These are phyloP conservation scores for Agonopterix heracliana DNA, from an alignment of 2,888 invertebrate genomes.

Conservation along the genomic window DNA sequence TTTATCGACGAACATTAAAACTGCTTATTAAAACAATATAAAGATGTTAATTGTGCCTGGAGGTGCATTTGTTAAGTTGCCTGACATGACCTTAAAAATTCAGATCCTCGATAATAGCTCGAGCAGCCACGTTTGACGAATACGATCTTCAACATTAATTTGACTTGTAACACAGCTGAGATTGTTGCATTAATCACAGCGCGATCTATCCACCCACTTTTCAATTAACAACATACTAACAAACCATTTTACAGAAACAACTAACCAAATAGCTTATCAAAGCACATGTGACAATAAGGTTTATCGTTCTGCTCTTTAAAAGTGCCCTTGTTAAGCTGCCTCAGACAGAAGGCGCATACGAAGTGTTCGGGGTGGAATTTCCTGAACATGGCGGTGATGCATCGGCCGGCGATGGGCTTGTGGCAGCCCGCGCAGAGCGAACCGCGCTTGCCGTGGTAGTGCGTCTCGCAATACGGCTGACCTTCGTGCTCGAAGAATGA, in stretches of 20 bases:
- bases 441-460: constrained; percentile 97
- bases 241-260: background rate
- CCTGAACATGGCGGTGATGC: constrained; percentile 99
- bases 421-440: constrained; percentile 98
- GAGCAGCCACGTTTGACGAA: no score
- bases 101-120: no score
- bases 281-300: constrained; percentile 98
- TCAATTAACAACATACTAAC: no score
- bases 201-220: no score
- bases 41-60: no score
- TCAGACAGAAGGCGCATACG: constrained; percentile 98
- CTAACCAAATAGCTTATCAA: constrained; percentile 96
- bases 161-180: no score
- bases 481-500: constrained; percentile 99
- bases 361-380: constrained; percentile 99
- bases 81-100: no score
- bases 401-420: constrained; percentile 97
- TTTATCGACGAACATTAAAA: no score
- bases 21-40: no score
- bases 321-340: constrained; percentile 98
- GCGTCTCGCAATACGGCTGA: constrained; percentile 98
- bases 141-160: no score
- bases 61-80: no score
- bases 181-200: no score
- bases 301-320: constrained; percentile 99